Percentiles rank a stretch among this genome's conserved stretches.
Evolutionary conservation across 2,797 vertebrate species (phyloP).

Genomic region (Manis javanica): DNA sequence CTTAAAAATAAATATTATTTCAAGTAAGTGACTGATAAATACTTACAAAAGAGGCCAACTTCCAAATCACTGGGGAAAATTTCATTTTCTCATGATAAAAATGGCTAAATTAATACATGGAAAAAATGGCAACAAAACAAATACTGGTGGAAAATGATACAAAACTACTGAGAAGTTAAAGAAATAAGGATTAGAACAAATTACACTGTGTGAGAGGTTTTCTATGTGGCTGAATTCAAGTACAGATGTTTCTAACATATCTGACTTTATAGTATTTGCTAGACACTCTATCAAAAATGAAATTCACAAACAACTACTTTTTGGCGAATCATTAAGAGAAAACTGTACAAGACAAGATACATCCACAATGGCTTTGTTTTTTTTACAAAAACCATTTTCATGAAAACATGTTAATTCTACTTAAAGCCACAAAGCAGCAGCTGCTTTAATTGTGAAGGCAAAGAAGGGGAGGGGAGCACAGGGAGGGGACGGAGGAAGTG

Average conservation of each 20-base stretch:
- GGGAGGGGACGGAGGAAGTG: not conserved
- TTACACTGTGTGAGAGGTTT: not conserved
- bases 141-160: not conserved
- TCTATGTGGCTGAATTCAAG: constrained; percentile 35
- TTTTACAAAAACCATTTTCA: not conserved
- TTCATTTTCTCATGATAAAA: constrained; percentile 52
- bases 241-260: constrained; percentile 53
- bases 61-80: not conserved
- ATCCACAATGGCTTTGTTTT: not conserved
- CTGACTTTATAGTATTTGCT: not conserved
- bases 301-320: constrained; percentile 45
- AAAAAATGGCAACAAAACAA: constrained; percentile 40
- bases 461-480: not conserved
- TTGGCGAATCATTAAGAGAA: constrained; percentile 53
- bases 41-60: constrained; percentile 26
- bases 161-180: not conserved
- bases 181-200: constrained; percentile 39
- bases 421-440: constrained; percentile 26
- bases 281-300: constrained; percentile 40
- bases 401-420: constrained; percentile 40
- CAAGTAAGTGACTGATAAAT: not conserved
- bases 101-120: constrained; percentile 22
- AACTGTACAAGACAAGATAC: not conserved
- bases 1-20: constrained; percentile 26
- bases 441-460: not conserved